Evolutionary conservation across 2,113 vertebrate species (phyloP).

Genomic region (Oreotrochilus melanogaster): DNA sequence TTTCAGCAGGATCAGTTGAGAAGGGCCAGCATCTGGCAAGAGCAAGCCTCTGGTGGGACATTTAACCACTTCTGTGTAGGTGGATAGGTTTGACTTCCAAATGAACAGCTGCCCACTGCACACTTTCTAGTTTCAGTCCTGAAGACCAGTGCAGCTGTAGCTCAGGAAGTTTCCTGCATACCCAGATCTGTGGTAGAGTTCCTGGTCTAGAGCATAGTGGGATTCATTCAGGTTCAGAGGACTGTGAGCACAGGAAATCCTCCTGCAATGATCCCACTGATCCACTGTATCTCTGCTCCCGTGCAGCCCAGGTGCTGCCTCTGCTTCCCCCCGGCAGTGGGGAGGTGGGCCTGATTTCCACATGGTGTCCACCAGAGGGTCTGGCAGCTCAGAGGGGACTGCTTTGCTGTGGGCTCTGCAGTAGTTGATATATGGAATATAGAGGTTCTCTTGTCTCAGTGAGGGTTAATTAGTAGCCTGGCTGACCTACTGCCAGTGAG

Average conservation of each 20-base stretch:
- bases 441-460: neutral
- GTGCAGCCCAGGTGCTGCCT: accelerated
- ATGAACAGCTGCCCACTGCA: neutral
- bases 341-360: neutral
- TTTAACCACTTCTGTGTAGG: neutral
- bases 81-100: neutral
- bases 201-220: no score
- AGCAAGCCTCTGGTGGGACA: neutral
- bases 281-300: neutral
- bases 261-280: neutral
- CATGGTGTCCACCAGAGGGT: neutral
- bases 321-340: accelerated
- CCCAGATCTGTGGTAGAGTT: neutral
- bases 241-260: neutral
- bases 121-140: neutral
- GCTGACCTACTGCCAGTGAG: slow-evolving; percentile 34
- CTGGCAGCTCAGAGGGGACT: accelerated
- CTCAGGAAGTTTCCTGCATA: neutral
- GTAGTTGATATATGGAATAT: accelerated
- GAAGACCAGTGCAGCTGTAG: neutral
- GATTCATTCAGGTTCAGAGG: neutral
- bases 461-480: neutral
- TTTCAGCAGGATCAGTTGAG: neutral
- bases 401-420: neutral
- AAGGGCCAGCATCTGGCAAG: neutral